Percentiles rank a stretch among this genome's conserved stretches.
phyloP scores from a whole-genome alignment of 2,888 invertebrate species.

The Leptopilina myrica region DNA sequence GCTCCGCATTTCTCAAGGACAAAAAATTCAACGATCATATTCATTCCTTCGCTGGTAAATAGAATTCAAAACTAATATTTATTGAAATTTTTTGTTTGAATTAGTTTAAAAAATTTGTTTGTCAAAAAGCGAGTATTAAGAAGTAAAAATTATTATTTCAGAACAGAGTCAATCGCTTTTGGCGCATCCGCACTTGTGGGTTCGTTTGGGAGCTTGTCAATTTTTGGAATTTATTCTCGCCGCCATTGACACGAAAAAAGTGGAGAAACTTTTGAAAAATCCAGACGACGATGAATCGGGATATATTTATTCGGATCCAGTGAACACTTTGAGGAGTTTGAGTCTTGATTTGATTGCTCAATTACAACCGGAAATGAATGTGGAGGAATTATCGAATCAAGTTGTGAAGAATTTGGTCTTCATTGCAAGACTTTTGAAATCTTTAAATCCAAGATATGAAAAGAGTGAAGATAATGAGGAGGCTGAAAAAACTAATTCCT shows the following conservation, averaged over 20 bases:
- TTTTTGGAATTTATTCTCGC: slow-evolving; percentile 86
- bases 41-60: slow-evolving; percentile 66
- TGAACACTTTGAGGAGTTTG: slow-evolving; percentile 81
- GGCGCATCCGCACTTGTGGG: slow-evolving; percentile 92
- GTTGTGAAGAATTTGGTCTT: slow-evolving; percentile 84
- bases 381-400: slow-evolving; percentile 86
- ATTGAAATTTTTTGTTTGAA: not conserved
- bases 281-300: slow-evolving; percentile 76
- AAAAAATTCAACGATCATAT: slow-evolving; percentile 78
- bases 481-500: slow-evolving; percentile 67
- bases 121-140: not conserved
- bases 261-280: slow-evolving; percentile 76
- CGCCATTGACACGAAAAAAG: slow-evolving; percentile 80
- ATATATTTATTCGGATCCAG: slow-evolving; percentile 82
- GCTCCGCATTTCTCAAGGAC: slow-evolving; percentile 80
- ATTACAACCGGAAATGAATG: slow-evolving; percentile 82
- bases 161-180: slow-evolving; percentile 85
- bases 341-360: slow-evolving; percentile 87
- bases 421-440: slow-evolving; percentile 83
- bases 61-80: too few relatives aligned
- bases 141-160: slow-evolving; percentile 29
- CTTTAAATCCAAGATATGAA: slow-evolving; percentile 74
- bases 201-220: slow-evolving; percentile 87
- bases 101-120: not conserved
- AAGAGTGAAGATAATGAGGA: slow-evolving; percentile 44